Conservation (phyloP, 1,140 invertebrate species). For the Apis cerana region DNA sequence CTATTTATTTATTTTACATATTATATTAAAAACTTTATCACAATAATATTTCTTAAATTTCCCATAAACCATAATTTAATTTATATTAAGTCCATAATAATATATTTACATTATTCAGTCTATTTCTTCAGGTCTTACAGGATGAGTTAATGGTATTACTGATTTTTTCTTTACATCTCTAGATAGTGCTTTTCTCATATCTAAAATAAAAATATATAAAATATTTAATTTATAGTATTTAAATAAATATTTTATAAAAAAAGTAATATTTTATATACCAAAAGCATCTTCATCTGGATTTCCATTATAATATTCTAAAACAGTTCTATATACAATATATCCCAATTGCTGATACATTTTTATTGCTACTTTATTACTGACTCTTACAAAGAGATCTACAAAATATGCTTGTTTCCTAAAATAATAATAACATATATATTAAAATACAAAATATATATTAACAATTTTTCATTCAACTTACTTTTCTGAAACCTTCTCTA, state of each 20-base stretch:
- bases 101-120: slow-evolving; percentile 83
- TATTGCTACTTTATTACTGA: slow-evolving; percentile 98
- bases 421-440: slow-evolving; percentile 65
- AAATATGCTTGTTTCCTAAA: slow-evolving; percentile 97
- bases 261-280: slow-evolving; percentile 83
- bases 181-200: slow-evolving; percentile 99
- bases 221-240: slow-evolving; percentile 24
- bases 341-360: slow-evolving; percentile 98
- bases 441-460: background rate
- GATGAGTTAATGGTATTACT: slow-evolving; percentile 95
- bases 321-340: slow-evolving; percentile 98
- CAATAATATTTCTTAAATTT: background rate
- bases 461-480: slow-evolving; percentile 75
- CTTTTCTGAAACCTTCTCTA: slow-evolving; percentile 98
- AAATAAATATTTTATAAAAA: slow-evolving; percentile 23
- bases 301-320: slow-evolving; percentile 98
- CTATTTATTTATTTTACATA: slow-evolving; percentile 25
- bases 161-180: slow-evolving; percentile 96
- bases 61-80: background rate
- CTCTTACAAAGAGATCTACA: slow-evolving; percentile 99
- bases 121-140: slow-evolving; percentile 97
- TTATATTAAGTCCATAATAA: background rate
- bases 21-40: slow-evolving; percentile 2
- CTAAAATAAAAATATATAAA: slow-evolving; percentile 80
- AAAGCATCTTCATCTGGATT: slow-evolving; percentile 99